Percentiles rank a stretch among this genome's conserved stretches.
Evolutionary conservation across 2,113 vertebrate species (phyloP).

Genomic region (Oreochromis tanganicae): DNA sequence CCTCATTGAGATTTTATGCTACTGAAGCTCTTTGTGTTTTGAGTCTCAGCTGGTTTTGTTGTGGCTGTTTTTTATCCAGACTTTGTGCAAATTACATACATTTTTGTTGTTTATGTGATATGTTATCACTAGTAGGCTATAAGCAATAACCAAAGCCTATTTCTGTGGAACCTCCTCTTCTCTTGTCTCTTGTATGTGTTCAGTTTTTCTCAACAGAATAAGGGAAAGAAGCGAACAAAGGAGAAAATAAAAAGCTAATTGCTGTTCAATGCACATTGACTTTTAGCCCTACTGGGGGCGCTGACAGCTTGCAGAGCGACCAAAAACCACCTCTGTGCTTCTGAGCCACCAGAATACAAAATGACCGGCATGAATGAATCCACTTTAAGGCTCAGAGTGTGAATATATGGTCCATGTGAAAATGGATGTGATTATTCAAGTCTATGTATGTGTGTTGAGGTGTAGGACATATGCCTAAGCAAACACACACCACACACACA

Average conservation of each 20-base stretch:
- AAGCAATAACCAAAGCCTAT: background rate
- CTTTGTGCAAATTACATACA: background rate
- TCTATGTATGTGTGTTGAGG: background rate
- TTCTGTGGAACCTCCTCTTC: background rate
- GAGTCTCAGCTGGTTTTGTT: background rate
- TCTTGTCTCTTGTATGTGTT: background rate
- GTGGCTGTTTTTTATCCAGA: background rate
- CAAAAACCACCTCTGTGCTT: background rate
- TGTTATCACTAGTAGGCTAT: background rate
- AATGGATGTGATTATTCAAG: constrained; percentile 6
- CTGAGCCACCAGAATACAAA: background rate
- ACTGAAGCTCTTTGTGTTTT: background rate
- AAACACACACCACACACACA: constrained; percentile 59
- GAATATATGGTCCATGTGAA: constrained; percentile 4
- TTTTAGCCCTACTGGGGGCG: constrained; percentile 38
- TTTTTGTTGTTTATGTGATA: background rate
- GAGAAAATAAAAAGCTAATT: background rate
- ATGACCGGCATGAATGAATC: constrained; percentile 27
- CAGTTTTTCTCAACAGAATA: background rate
- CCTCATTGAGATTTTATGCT: background rate
- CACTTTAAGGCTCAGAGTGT: constrained; percentile 10
- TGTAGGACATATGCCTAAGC: constrained; percentile 44
- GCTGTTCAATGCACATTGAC: background rate
- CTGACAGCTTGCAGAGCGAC: constrained; percentile 6
- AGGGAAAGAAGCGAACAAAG: background rate